phyloP scores from a whole-genome alignment of 2,888 invertebrate genomes.

The Fragum whitleyi region DNA sequence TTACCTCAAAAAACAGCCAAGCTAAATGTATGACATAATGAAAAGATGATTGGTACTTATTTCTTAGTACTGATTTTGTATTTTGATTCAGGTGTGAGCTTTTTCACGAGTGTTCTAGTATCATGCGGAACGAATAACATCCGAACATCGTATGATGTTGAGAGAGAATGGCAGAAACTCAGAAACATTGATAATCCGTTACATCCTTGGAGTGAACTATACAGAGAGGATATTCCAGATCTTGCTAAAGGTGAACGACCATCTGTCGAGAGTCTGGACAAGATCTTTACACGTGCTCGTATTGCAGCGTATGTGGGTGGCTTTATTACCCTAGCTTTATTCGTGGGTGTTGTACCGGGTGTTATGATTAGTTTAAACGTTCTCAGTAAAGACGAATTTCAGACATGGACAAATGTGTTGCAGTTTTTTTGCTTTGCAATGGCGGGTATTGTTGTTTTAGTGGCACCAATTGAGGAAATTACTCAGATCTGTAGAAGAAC shows the following conservation, averaged over 20 bases:
- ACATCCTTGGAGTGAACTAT: slow-evolving; percentile 73
- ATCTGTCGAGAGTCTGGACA: slow-evolving; percentile 65
- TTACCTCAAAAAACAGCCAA: too few species aligned
- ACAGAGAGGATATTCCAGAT: slow-evolving; percentile 72
- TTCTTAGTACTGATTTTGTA: too few species aligned
- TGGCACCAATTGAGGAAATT: slow-evolving; percentile 74
- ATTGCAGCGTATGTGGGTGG: slow-evolving; percentile 74
- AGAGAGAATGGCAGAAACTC: slow-evolving; percentile 74
- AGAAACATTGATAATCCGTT: slow-evolving; percentile 79
- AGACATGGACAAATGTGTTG: slow-evolving; percentile 69
- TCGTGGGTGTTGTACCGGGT: slow-evolving; percentile 74
- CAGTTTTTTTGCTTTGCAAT: slow-evolving; percentile 73
- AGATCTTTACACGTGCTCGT: slow-evolving; percentile 72
- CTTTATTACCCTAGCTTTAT: slow-evolving; percentile 63
- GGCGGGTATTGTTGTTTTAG: slow-evolving; percentile 71
- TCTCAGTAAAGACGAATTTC: slow-evolving; percentile 68
- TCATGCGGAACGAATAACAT: slow-evolving; percentile 75
- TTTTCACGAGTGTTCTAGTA: slow-evolving; percentile 75
- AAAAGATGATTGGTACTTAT: too few species aligned
- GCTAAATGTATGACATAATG: too few species aligned
- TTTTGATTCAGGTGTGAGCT: slow-evolving; percentile 58
- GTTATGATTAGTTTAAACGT: slow-evolving; percentile 74
- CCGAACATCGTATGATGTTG: slow-evolving; percentile 52
- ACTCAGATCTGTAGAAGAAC: slow-evolving; percentile 65
- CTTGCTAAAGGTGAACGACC: slow-evolving; percentile 67